Evolutionary conservation across 2,888 invertebrate genomes (phyloP), one percentile per base, ranked within the genome.

Genomic region (Digitonthophagus gazella): DNA sequence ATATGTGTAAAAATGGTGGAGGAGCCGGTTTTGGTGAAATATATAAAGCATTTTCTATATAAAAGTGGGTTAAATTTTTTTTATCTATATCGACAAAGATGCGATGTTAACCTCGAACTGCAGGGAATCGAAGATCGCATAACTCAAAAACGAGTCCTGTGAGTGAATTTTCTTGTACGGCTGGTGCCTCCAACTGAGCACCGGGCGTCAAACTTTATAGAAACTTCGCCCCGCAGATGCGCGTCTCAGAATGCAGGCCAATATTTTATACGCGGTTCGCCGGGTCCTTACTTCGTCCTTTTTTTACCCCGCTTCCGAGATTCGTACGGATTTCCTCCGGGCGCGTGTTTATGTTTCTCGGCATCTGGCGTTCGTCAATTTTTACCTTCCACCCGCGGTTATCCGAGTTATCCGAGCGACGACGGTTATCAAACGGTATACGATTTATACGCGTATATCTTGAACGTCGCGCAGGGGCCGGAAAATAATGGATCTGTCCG

Each of bases 131-230:
- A 44, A 44, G 28, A 44, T 44, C 28, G 28, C 28, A 44, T 44
- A 44, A 44, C 28, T 44, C 28, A 44, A 44, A 44, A 44, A 44
- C 28, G 28, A 44, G 28, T 44, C 28, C 28, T 44, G 61, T n/a
- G 19, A 61, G 61, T 61, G 61, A 19, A 61, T 61, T 61, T 61
- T 61, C 61, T 61, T 61, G 61, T 61, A 15, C 19, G n/a, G 18
- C 19, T 18, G 61, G 20, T 18, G 20, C 61, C 61, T 61, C 20
- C 14, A 3, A 44, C 28, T n/a, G 61, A 15, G 19, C 61, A 18
- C 19, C 61, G 18, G 19, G 61, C 61, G 61, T 61, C 61, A 61
- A 61, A 61, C 19, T 61, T 61, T 61, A 61, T 61, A 19, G 61
- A 61, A 61, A 61, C 61, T 61, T 61, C 19, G 28, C 28, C 28